Evolutionary conservation across 30 jellyfish, hydroid and myxozoan genomes (phyloP), one percentile per base, ranked within the genome.

Genomic region (Phacellophora camtschatica): DNA sequence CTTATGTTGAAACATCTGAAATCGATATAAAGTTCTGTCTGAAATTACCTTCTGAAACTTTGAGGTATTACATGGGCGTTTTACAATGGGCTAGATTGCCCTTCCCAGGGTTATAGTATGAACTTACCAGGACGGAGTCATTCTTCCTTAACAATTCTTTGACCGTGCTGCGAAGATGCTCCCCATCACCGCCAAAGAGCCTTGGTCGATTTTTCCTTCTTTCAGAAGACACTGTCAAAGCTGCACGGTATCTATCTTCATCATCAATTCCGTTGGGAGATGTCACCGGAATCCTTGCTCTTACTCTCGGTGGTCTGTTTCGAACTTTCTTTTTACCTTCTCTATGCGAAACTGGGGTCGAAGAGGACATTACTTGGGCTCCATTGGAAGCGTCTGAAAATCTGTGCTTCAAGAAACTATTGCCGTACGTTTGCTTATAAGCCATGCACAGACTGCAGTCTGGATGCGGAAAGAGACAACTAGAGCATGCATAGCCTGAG

Each of bases 111-210:
- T 32, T 1, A 15, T 10, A 49, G 41, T 31, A 8, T 4, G 74
- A 45, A 30, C 94, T 23, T 77, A 87, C 96, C 81, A 87, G 54
- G 5, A 87, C 96, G 0, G 96, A 87, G 33, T 87, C 88, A 49
- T 87, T 87, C 48, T 87, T 87, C 61, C 46, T 55, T 83, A 87
- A 42, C 75, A 87, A 64, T 0, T 64, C 92, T 63, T 79, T 87
- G n/a, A 87, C 88, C 5, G 93, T 33, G 10, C 88, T 56, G 12
- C 66, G 96, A 19, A 87, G 84, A 49, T 64, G 36, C 66, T 45
- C 59, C 7, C 77, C 45, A 53, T 45, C 66, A 7, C 53, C 36
- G 39, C 63, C 28, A 74, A 75, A 66, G 66, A 67, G 51, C 37
- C 79, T 85, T 56, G 84, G 31, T 28, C 84, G 77, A 55, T 33